Evolutionary conservation across 2,888 invertebrate species (phyloP).

Genomic region (Aleiodes alternator): DNA sequence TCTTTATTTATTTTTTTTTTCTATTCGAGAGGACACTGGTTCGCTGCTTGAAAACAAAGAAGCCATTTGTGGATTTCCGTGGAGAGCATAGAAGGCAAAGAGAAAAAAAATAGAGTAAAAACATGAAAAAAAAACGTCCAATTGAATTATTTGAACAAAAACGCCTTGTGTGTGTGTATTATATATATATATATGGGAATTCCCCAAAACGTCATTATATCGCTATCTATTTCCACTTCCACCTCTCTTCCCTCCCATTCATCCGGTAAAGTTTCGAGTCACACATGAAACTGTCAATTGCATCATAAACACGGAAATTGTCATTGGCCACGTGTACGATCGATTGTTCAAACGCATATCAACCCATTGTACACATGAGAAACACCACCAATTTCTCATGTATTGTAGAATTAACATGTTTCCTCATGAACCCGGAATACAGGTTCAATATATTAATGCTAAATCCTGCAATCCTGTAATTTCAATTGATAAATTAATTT

Average conservation of each 20-base stretch:
- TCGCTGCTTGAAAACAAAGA: too few species aligned
- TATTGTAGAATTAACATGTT: conserved; percentile 24
- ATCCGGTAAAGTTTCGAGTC: conserved; percentile 16
- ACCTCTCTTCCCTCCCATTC: background rate
- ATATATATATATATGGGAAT: conserved; percentile 14
- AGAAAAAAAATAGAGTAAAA: background rate
- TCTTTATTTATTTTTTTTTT: too few species aligned
- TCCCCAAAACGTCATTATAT: conserved; percentile 29
- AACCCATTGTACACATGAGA: conserved; percentile 1
- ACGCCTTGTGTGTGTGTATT: too few species aligned
- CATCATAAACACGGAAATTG: conserved; percentile 32
- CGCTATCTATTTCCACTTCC: conserved; percentile 4
- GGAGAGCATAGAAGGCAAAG: too few species aligned
- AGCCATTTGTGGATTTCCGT: too few species aligned
- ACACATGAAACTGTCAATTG: conserved; percentile 20
- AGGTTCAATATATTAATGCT: background rate
- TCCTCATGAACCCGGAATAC: background rate
- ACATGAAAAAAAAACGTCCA: background rate
- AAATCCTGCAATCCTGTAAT: too few species aligned
- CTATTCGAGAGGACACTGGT: too few species aligned
- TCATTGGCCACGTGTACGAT: conserved; percentile 24
- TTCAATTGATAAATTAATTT: too few species aligned
- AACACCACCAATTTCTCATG: conserved; percentile 14
- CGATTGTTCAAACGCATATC: conserved; percentile 20
- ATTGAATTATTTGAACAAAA: background rate